Evolutionary conservation across 2,888 invertebrate species (phyloP), one percentile per base, ranked within the genome.

Genomic region (Cryptophagus acutangulus): DNA sequence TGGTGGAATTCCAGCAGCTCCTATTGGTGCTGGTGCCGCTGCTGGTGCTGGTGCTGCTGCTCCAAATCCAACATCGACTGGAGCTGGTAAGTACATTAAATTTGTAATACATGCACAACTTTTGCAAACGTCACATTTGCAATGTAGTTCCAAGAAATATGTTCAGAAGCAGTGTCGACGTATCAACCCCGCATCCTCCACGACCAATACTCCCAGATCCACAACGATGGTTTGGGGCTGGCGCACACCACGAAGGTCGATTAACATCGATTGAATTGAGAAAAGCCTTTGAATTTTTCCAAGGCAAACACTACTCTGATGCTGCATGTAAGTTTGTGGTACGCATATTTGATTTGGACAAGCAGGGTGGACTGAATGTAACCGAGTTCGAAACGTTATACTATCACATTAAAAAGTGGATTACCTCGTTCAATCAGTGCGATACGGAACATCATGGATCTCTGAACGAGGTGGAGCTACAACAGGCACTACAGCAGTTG

Each of bases 371-470:
- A 1, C 37, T 66, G 16, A 63, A 66, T 33, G 49, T 65, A 3
- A 58, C 59, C 33, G 64, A 66, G 37, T 65, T 66, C 48, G 64
- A 66, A 49, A 53, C 59, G 8, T 46, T 66, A n/a, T 66, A 66
- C 40, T 61, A 57, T 40, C 62, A 61, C 46, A 55, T 66, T 24
- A 64, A 65, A 44, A 57, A 65, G 25, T 66, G 66, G 66, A 47
- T 66, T 4, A 54, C 52, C n/a, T 63, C 67, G 5, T 66, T 66
- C 48, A 62, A 66, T 33, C 47, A 54, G 1, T 62, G 52, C 48
- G 66, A 66, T 37, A 54, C 54, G 30, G 58, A 57, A 9, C 43
- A 56, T 29, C 54, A 59, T 3, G 65, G 66, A 13, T 59, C 52
- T 38, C 40, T 66, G 36, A 62, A 62, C 33, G 63, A 65, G 40